Base-by-base conservation (phyloP, 2,797 vertebrate genomes). In the Pogonophryne albipinna region DNA sequence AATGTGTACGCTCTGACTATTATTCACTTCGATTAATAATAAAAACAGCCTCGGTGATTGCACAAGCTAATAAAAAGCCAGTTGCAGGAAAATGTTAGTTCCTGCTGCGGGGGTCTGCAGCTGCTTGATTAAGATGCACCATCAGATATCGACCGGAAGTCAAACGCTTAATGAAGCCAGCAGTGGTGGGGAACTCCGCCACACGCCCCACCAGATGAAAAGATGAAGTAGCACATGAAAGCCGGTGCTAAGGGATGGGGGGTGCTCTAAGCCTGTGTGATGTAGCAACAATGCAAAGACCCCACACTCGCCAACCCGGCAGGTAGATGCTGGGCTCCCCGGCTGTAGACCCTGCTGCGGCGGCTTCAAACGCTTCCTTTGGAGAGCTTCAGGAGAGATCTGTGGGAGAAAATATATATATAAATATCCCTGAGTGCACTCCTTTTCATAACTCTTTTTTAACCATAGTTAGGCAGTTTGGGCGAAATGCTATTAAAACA, bases 121-220 rank as follows among this genome's bases (percentile, higher is more conserved):
- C 83, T 86, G 82, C 89, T 85, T 94, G 93, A 92, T 95, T 91
- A 93, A 94, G 92, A 90, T 86, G 85, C 89, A 83, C 89, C 78
- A 82, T 90, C 92, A 85, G 82, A 87, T 92, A 93, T 94, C 82
- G 92, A 95, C 92, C 91, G 87, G 81, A 93, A 94, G 90, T 94
- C 91, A 91, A 92, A 91, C 49, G 83, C 88, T 88, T 95, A 95
- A 94, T 93, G 93, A 94, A 94, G 91, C 80, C 90, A 58, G 91
- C 81, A 90, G 90, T 76, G 70, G 88, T 69, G 76, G 81, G 80
- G 55, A 83, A 52, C 71, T 74, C 78, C 10, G 52, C 79, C 87
- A 72, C 80, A 84, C 87, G 80, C 80, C 76, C 85, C 55, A 88
- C 83, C 56, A 85, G 89, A 93, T 92, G 78, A 91, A 94, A 85